A percentile compares a stretch with the other conserved stretches of the same genome.
Evolutionary conservation across 1,140 invertebrate species (phyloP).

Genomic region (Pseudomyrmex pallidus): DNA sequence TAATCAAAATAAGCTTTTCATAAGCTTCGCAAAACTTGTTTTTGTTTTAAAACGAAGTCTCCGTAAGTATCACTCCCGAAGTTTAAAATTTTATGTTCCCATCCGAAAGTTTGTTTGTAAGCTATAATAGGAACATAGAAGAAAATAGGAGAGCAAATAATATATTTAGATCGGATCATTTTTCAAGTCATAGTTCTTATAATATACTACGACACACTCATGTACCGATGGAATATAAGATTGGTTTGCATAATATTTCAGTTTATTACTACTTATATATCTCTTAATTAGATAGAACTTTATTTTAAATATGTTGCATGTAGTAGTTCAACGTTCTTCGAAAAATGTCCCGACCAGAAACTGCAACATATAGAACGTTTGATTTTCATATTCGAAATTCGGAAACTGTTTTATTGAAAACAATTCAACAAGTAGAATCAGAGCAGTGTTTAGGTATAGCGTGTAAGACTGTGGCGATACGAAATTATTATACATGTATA

Average conservation of each 20-base stretch:
- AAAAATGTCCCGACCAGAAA: slow-evolving; percentile 46
- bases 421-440: slow-evolving; percentile 39
- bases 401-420: slow-evolving; percentile 15
- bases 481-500: slow-evolving; percentile 71
- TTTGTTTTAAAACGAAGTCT: slow-evolving; percentile 38
- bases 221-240: background rate
- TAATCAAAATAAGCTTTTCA: slow-evolving; percentile 17
- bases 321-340: slow-evolving; percentile 21
- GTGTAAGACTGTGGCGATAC: slow-evolving; percentile 65
- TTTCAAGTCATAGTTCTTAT: slow-evolving; percentile 26
- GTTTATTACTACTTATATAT: background rate
- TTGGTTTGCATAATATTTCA: slow-evolving; percentile 19
- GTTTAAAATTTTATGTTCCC: slow-evolving; percentile 19
- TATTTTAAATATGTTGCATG: slow-evolving; percentile 14
- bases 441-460: slow-evolving; percentile 61
- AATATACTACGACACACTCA: slow-evolving; percentile 11
- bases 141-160: slow-evolving; percentile 1
- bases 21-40: slow-evolving; percentile 1
- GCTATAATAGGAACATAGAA: slow-evolving; percentile 35
- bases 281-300: slow-evolving; percentile 2
- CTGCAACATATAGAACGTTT: slow-evolving; percentile 14
- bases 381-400: slow-evolving; percentile 20
- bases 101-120: slow-evolving; percentile 39
- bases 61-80: background rate
- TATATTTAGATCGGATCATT: slow-evolving; percentile 34